These are phyloP conservation scores for Pelecanus crispus DNA, from an alignment of 2,113 vertebrate genomes.

Conservation along the genomic window DNA sequence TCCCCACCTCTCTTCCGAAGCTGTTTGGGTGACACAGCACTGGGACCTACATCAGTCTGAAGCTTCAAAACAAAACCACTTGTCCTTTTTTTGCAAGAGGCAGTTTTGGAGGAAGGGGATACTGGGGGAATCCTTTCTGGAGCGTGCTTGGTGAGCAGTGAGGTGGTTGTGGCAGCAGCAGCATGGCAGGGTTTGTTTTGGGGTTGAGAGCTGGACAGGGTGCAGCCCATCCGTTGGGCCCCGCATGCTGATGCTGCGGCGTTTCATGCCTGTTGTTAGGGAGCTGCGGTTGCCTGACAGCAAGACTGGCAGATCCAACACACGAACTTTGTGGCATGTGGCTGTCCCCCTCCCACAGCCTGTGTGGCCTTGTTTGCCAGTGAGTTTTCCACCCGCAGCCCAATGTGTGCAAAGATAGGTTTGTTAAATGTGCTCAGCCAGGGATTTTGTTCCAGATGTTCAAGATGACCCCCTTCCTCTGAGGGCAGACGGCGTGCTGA, in stretches of 20 bases:
- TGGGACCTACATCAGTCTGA: neutral
- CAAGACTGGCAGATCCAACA: neutral
- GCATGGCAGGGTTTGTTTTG: rapidly evolving
- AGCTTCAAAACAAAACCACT: neutral
- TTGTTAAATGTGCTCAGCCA: neutral
- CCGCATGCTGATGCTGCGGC: rapidly evolving
- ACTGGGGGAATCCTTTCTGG: neutral
- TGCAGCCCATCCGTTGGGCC: neutral
- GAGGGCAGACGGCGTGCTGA: neutral
- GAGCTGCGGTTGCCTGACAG: neutral
- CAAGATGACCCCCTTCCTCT: neutral
- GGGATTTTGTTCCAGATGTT: conserved; percentile 26
- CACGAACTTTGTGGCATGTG: neutral
- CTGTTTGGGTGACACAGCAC: neutral
- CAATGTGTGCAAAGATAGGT: neutral
- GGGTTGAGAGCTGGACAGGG: neutral
- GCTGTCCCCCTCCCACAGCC: neutral
- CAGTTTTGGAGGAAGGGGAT: neutral
- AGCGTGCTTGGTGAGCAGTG: rapidly evolving
- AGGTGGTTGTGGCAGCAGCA: neutral
- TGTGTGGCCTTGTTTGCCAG: neutral
- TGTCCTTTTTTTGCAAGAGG: neutral
- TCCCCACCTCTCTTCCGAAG: neutral
- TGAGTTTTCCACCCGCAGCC: neutral
- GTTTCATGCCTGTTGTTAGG: neutral